phyloP scores from a whole-genome alignment of 2,888 invertebrate species.

The Tetragonisca angustula region DNA sequence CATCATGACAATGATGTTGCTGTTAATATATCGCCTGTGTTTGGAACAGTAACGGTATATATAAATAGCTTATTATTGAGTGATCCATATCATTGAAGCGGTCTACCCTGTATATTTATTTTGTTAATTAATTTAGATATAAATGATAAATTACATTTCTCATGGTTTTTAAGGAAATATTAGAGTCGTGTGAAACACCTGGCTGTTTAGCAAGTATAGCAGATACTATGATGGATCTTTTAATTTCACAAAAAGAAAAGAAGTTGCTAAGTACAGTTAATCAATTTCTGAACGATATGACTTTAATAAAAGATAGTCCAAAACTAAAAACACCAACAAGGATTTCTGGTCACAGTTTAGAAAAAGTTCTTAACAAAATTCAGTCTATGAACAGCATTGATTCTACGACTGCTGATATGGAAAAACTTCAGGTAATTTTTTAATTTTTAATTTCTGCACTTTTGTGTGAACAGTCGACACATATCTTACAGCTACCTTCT shows the following conservation, averaged over 20 bases:
- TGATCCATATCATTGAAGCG: too few relatives aligned
- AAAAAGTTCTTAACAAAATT: constrained; percentile 79
- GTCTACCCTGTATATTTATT: too few relatives aligned
- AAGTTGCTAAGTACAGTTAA: constrained; percentile 76
- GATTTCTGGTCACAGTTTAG: constrained; percentile 81
- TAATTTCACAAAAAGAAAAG: constrained; percentile 79
- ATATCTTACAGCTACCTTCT: not conserved
- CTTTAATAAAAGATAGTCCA: constrained; percentile 71
- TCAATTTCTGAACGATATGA: constrained; percentile 77
- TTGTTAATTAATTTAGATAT: not conserved
- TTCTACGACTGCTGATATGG: constrained; percentile 11
- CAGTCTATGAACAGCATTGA: constrained; percentile 72
- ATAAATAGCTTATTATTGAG: too few relatives aligned
- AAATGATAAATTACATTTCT: not conserved
- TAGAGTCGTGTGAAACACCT: constrained; percentile 74
- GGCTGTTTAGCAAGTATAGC: constrained; percentile 81
- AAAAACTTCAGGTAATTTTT: constrained; percentile 77
- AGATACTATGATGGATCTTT: constrained; percentile 71
- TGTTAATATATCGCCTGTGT: constrained; percentile 88
- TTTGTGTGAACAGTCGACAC: not conserved
- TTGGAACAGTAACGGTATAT: constrained; percentile 70
- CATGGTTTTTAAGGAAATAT: constrained; percentile 70
- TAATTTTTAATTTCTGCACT: not conserved
- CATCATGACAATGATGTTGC: constrained; percentile 88
- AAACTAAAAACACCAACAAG: constrained; percentile 77